Conservation (phyloP, 1,140 invertebrate genomes). For the Caerostris darwini region DNA sequence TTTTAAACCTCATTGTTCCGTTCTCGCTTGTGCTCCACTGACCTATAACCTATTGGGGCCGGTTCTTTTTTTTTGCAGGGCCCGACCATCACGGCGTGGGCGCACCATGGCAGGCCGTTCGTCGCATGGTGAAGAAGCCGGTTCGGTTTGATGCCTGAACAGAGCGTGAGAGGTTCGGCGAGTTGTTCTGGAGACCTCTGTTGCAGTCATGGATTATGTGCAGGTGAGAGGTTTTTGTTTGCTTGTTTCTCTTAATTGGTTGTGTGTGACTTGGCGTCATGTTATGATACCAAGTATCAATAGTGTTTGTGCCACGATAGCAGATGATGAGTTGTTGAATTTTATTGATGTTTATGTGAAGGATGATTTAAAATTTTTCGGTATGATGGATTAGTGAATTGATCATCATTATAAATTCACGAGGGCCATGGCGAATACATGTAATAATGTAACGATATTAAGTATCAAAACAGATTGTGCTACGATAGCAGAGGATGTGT, state of each 20-base stretch:
- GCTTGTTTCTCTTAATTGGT: not conserved
- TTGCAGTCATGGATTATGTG: not conserved
- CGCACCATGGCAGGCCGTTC: not conserved
- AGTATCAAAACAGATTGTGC: too few species aligned
- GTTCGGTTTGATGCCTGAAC: not conserved
- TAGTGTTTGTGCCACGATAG: too few species aligned
- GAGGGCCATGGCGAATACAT: too few species aligned
- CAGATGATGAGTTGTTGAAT: too few species aligned
- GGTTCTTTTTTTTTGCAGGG: constrained; percentile 19
- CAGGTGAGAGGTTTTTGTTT: not conserved
- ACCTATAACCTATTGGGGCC: constrained; percentile 37
- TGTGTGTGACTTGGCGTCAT: not conserved
- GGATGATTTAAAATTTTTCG: too few species aligned
- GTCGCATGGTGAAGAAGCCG: not conserved
- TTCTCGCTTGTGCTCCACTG: constrained; percentile 26
- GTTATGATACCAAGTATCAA: too few species aligned
- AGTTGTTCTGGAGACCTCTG: not conserved
- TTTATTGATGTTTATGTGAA: too few species aligned
- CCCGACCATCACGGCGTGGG: constrained; percentile 30
- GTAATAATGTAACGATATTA: too few species aligned
- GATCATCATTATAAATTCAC: too few species aligned
- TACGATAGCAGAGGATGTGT: too few species aligned
- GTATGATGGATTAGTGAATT: too few species aligned
- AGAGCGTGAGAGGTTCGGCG: not conserved
- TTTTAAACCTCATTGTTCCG: constrained; percentile 47